Conservation (phyloP, 1,140 invertebrate genomes). For the Pristionchus pacificus region DNA sequence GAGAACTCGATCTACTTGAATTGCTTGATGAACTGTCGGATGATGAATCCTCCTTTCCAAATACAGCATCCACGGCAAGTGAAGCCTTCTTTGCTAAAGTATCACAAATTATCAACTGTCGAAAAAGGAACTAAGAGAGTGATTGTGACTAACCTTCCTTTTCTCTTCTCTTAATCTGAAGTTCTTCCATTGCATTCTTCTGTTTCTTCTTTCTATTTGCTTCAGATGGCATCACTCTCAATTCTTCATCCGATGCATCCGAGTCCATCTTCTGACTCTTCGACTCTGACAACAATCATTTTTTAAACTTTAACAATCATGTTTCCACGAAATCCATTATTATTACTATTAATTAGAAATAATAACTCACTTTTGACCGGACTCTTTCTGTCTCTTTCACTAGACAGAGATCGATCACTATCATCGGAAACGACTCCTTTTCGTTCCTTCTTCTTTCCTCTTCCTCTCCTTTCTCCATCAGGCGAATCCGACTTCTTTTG, state of each 20-base stretch:
- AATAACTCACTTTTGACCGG: conserved; percentile 1
- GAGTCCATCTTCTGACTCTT: conserved; percentile 13
- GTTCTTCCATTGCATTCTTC: conserved; percentile 48
- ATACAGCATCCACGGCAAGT: neutral
- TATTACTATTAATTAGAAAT: conserved; percentile 18
- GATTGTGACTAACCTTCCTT: conserved; percentile 44
- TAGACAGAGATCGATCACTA: no score
- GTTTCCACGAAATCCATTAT: no score
- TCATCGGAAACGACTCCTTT: no score
- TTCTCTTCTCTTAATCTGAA: conserved; percentile 45
- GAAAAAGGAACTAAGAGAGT: neutral
- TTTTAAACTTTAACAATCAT: no score
- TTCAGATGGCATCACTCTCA: conserved; percentile 47
- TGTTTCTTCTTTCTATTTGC: conserved; percentile 44
- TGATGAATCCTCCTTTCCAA: neutral
- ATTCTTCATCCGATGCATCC: conserved; percentile 41
- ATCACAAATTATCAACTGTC: conserved; percentile 22
- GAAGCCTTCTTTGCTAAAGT: conserved; percentile 16
- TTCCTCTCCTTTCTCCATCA: neutral
- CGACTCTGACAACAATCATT: neutral
- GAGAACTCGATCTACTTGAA: conserved; percentile 27
- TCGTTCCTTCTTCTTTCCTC: no score
- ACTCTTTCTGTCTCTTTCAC: neutral
- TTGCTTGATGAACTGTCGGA: neutral
- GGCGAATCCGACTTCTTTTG: conserved; percentile 3